phyloP scores from a whole-genome alignment of 2,797 vertebrate species.

The Prionace glauca region DNA sequence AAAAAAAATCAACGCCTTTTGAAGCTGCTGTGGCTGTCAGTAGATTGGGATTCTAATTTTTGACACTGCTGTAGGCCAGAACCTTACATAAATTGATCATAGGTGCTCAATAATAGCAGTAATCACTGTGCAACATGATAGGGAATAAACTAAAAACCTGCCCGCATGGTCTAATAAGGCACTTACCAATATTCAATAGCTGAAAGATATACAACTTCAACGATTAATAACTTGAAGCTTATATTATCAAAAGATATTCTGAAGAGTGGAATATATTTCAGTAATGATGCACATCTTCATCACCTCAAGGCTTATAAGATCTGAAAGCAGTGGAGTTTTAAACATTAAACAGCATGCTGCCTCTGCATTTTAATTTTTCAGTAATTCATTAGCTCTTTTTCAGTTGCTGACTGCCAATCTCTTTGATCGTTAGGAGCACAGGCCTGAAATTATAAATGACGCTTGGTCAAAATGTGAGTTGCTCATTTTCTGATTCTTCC shows the following conservation, averaged over 20 bases:
- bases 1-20: conserved; percentile 8
- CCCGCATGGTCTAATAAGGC: not conserved
- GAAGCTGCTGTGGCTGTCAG: not conserved
- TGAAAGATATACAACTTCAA: not conserved
- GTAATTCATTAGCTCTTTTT: conserved; percentile 13
- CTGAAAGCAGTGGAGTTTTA: not conserved
- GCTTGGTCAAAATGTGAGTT: not conserved
- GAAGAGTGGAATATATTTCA: not conserved
- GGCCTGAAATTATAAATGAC: not conserved
- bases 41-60: not conserved
- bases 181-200: not conserved
- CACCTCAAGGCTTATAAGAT: conserved; percentile 4
- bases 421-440: not conserved
- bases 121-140: not conserved
- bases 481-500: not conserved
- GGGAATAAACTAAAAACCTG: not conserved
- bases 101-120: not conserved
- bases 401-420: not conserved
- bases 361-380: conserved; percentile 14
- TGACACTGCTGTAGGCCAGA: not conserved
- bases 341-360: conserved; percentile 11
- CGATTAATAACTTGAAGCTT: conserved; percentile 5
- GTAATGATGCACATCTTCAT: not conserved
- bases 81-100: not conserved
- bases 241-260: conserved; percentile 24